Evolutionary conservation across 2,888 invertebrate genomes (phyloP).

Genomic region (Ashinkailepas kermadecensis): DNA sequence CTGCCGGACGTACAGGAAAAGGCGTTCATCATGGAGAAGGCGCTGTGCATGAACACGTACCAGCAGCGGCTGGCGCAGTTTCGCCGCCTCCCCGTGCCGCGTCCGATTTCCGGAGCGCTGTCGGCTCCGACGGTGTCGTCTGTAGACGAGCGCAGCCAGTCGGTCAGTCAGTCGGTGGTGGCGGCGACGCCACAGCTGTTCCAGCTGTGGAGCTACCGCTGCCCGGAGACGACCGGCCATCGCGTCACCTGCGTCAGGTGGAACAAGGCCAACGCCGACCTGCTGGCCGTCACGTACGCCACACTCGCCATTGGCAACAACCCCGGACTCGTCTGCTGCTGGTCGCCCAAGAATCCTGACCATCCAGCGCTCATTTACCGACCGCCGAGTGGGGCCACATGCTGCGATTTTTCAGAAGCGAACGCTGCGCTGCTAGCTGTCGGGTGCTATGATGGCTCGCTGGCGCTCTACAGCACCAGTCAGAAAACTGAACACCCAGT

Average conservation of each 20-base stretch:
- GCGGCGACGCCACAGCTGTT: neutral
- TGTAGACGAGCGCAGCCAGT: neutral
- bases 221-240: neutral
- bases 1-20: neutral
- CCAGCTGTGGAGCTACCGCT: neutral
- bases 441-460: neutral
- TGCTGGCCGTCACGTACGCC: neutral
- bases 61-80: conserved; percentile 17
- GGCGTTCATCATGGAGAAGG: conserved; percentile 12
- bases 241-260: neutral
- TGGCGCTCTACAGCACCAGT: conserved; percentile 15
- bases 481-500: neutral
- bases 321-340: conserved; percentile 11
- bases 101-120: neutral
- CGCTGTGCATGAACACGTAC: conserved; percentile 16
- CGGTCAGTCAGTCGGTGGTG: neutral
- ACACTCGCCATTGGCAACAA: neutral
- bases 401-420: neutral
- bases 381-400: neutral
- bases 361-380: neutral
- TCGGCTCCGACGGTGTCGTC: neutral
- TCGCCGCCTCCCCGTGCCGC: neutral
- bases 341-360: neutral
- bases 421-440: neutral
- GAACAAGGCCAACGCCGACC: conserved; percentile 7